These are phyloP conservation scores for Cisticola juncidis DNA, from an alignment of 2,113 vertebrate species.

Conservation along the genomic window DNA sequence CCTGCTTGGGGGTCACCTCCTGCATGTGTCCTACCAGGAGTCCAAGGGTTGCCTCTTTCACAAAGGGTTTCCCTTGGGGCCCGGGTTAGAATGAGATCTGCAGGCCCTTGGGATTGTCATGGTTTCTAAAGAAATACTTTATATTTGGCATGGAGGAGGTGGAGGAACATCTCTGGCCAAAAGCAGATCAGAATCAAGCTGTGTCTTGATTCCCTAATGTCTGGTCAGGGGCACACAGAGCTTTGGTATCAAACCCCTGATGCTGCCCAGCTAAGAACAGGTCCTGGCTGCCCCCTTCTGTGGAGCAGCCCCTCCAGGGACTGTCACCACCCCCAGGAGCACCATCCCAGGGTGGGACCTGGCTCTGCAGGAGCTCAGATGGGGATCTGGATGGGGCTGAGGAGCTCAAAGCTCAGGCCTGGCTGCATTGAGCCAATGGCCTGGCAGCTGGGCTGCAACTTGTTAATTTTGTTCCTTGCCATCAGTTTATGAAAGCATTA, in stretches of 20 bases:
- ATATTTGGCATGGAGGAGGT: not conserved
- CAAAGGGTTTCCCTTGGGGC: not conserved
- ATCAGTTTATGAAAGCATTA: not conserved
- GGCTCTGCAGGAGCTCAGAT: not conserved
- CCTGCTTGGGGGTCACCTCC: not conserved
- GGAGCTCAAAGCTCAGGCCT: not conserved
- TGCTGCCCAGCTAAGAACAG: not conserved
- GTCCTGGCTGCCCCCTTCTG: not conserved
- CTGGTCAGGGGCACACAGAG: not conserved
- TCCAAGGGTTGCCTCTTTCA: not conserved
- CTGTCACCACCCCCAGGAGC: not conserved
- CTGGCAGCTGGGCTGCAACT: not conserved
- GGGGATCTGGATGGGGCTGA: not conserved
- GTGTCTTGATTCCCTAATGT: not conserved
- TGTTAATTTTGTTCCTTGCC: not conserved
- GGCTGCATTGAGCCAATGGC: not conserved
- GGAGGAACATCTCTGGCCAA: not conserved
- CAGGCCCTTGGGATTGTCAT: not conserved
- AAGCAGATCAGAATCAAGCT: not conserved
- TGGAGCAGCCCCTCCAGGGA: not conserved
- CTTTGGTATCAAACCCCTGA: not conserved
- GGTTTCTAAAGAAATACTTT: not conserved
- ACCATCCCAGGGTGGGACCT: not conserved
- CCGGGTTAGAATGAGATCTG: not conserved
- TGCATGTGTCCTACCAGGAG: accelerated